A percentile compares a stretch with the other conserved stretches of the same genome.
Evolutionary conservation across 2,113 vertebrate species (phyloP).

Genomic region (Saguinus imperator): DNA sequence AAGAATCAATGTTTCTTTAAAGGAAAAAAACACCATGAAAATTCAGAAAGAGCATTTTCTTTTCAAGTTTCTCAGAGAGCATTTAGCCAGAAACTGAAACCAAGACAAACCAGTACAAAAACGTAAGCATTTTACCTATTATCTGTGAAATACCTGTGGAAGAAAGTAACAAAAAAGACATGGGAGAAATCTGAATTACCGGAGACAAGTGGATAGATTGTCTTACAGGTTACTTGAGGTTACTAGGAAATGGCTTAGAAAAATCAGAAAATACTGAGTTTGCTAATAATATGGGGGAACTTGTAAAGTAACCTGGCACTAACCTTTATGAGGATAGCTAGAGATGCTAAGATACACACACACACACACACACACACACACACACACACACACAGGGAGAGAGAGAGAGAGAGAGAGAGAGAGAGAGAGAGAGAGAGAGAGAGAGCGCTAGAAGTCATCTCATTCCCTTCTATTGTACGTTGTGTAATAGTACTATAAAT

Average conservation of each 20-base stretch:
- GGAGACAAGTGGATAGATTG: background rate
- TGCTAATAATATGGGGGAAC: background rate
- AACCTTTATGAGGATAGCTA: background rate
- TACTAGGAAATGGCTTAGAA: background rate
- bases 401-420: too few species aligned
- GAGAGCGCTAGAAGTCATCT: background rate
- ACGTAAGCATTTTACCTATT: background rate
- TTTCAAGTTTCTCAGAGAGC: conserved; percentile 52
- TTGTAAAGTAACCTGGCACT: background rate
- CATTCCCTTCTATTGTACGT: background rate
- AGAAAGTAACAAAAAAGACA: background rate
- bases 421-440: too few species aligned
- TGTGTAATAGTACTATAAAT: too few species aligned
- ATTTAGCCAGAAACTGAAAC: background rate
- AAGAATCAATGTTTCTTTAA: conserved; percentile 67
- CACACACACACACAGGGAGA: too few species aligned
- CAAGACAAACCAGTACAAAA: background rate
- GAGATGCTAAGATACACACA: background rate
- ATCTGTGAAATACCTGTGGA: background rate
- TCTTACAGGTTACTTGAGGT: background rate
- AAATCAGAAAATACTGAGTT: background rate
- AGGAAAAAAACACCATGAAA: conserved; percentile 12
- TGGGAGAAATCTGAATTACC: background rate
- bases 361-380: background rate
- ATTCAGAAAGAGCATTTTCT: background rate